These are phyloP conservation scores for Monodelphis domestica DNA, from an alignment of 2,797 vertebrate species.

Conservation along the genomic window DNA sequence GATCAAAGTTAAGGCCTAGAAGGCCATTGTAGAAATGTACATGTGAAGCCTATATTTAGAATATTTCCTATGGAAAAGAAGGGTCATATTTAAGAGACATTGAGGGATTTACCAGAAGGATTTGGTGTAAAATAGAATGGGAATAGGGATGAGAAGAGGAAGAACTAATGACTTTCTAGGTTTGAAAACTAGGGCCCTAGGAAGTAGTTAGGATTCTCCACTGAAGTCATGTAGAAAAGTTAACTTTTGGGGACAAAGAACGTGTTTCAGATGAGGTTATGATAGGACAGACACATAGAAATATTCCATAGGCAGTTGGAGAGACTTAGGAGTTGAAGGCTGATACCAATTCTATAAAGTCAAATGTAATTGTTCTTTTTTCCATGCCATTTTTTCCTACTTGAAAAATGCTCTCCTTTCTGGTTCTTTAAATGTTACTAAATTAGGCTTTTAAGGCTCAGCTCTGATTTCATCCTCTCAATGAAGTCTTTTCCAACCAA, in stretches of 20 bases:
- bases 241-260: constrained; percentile 24
- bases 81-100: constrained; percentile 24
- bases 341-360: constrained; percentile 43
- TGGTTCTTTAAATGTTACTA: constrained; percentile 31
- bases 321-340: constrained; percentile 29
- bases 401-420: constrained; percentile 25
- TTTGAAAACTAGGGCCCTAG: not conserved
- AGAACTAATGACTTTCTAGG: not conserved
- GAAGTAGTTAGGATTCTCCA: constrained; percentile 30
- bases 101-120: constrained; percentile 11
- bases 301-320: not conserved
- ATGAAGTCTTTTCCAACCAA: not conserved
- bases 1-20: constrained; percentile 10
- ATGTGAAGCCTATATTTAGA: not conserved
- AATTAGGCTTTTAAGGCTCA: constrained; percentile 32
- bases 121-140: constrained; percentile 12
- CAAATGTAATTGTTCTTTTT: constrained; percentile 39
- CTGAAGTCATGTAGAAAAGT: not conserved
- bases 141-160: constrained; percentile 4
- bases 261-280: not conserved
- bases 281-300: not conserved
- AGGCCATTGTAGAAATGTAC: constrained; percentile 25
- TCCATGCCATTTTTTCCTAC: constrained; percentile 36
- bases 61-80: constrained; percentile 9
- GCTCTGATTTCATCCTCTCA: constrained; percentile 29